Evolutionary conservation across 2,888 invertebrate genomes (phyloP), one percentile per base, ranked within the genome.

Genomic region (Dryadula phaetusa): DNA sequence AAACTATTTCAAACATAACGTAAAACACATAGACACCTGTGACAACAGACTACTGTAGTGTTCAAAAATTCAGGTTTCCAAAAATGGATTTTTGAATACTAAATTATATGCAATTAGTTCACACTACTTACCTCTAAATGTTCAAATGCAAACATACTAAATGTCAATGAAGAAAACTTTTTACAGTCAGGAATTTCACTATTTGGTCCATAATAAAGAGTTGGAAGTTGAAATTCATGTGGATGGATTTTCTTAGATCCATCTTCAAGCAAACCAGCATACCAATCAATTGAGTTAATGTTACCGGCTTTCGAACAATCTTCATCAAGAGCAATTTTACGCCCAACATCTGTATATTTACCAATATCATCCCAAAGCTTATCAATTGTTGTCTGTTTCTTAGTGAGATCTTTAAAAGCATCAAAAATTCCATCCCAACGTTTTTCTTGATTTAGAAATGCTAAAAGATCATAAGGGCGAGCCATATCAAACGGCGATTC

Each of bases 371-470:
- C 78, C 94, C 95, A 95, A 72, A 94, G 85, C 54, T 88, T 90
- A 74, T 95, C 95, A 66, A 96, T 94, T 12, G 93, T 86, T 60
- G 92, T 90, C 81, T 96, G 96, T 63, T 94, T 93, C 4, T 88
- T 87, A 12, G 94, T 84, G 64, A 97, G 92, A 76, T 95, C 95
- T 75, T 95, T 89, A 79, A 95, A 95, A 47, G 96, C 82, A 52
- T 90, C 90, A 68, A 94, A 92, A 54, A 95, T 94, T 69, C 93
- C 93, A 60, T 93, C 92, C 81, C 94, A 94, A 25, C 96, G 89
- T 46, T 94, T 94, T 79, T 96, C 96, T 88, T 97, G 97, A 70
- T 96, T 95, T 77, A 97, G 85, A 76, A 97, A 94, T 3, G 95
- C 95, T 64, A 97, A 87, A 52, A 97, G 89, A 82, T 97, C 96